A percentile compares a stretch with the other conserved stretches of the same genome.
phyloP scores from a whole-genome alignment of 1,140 invertebrate species.

The Listronotus bonariensis region DNA sequence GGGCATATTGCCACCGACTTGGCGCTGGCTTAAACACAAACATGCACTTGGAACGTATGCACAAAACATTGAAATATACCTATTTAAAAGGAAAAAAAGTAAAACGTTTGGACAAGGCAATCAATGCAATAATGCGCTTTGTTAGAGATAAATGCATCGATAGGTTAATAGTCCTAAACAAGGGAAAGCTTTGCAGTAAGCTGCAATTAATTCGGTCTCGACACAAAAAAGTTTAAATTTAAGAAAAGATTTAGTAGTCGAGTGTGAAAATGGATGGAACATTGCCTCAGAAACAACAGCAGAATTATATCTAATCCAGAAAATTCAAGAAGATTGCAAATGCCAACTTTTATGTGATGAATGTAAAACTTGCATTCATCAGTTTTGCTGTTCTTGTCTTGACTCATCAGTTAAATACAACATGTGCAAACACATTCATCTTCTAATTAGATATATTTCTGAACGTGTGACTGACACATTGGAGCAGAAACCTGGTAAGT shows the following conservation, averaged over 20 bases:
- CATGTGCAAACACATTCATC: constrained; percentile 41
- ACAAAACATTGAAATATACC: constrained; percentile 29
- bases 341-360: constrained; percentile 34
- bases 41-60: constrained; percentile 33
- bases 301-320: constrained; percentile 10
- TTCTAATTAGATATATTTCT: too few relatives aligned
- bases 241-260: not conserved
- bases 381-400: constrained; percentile 35
- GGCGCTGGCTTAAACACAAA: constrained; percentile 25
- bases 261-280: not conserved
- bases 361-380: constrained; percentile 34
- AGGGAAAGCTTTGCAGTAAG: constrained; percentile 14
- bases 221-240: constrained; percentile 7
- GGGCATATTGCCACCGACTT: constrained; percentile 31
- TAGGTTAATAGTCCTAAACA: constrained; percentile 7
- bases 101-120: constrained; percentile 31
- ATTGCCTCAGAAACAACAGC: not conserved
- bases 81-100: constrained; percentile 25
- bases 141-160: constrained; percentile 30
- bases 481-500: too few relatives aligned
- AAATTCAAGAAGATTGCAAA: constrained; percentile 20
- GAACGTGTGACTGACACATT: too few relatives aligned
- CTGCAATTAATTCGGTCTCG: constrained; percentile 1
- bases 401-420: constrained; percentile 30
- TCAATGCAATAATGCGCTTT: constrained; percentile 27